phyloP scores from a whole-genome alignment of 2,113 vertebrate species.

The Morone saxatilis region DNA sequence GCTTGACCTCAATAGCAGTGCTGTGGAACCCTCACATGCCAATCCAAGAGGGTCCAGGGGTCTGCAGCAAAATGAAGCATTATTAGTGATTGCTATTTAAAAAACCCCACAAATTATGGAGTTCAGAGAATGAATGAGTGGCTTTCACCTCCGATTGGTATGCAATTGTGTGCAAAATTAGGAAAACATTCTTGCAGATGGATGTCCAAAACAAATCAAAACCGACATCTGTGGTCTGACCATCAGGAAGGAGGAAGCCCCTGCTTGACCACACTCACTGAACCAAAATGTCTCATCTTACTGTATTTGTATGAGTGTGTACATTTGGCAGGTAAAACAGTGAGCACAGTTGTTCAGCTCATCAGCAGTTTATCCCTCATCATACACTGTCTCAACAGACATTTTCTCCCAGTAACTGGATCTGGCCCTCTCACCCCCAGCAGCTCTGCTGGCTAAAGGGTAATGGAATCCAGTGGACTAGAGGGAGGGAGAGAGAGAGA shows the following conservation, averaged over 20 bases:
- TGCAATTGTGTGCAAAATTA: constrained; percentile 2
- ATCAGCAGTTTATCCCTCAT: constrained; percentile 57
- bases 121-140: not conserved
- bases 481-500: constrained; percentile 1
- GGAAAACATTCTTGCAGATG: not conserved
- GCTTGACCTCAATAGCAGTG: not conserved
- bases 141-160: not conserved
- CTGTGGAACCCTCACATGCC: not conserved
- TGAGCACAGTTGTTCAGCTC: constrained; percentile 56
- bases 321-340: constrained; percentile 49
- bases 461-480: constrained; percentile 67
- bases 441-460: constrained; percentile 64
- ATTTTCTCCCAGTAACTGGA: constrained; percentile 74
- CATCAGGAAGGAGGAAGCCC: constrained; percentile 8
- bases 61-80: not conserved
- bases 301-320: constrained; percentile 16
- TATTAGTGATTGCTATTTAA: not conserved
- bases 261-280: not conserved
- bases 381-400: constrained; percentile 44
- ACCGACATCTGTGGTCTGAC: not conserved
- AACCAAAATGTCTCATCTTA: constrained; percentile 35
- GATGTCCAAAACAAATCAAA: constrained; percentile 6
- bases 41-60: not conserved
- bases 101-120: not conserved
- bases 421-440: constrained; percentile 45